These are phyloP conservation scores for Eremobia ochroleuca DNA, from an alignment of 2,888 invertebrate species.

Conservation along the genomic window DNA sequence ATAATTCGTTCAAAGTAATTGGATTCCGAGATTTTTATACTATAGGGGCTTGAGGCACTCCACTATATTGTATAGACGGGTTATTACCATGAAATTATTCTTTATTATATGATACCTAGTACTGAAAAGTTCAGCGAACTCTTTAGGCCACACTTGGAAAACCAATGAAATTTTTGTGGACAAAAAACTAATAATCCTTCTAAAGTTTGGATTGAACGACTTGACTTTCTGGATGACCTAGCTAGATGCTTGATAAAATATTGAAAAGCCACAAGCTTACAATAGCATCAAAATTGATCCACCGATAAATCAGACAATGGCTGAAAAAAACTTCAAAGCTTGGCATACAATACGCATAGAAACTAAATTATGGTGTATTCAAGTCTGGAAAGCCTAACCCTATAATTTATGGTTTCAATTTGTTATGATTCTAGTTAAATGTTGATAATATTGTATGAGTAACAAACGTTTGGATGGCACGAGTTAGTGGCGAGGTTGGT, in stretches of 20 bases:
- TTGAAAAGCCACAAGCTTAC: not conserved
- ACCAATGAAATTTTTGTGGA: too few relatives aligned
- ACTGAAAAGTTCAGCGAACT: constrained; percentile 9
- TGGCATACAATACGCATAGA: constrained; percentile 15
- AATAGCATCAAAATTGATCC: constrained; percentile 7
- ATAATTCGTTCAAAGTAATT: too few relatives aligned
- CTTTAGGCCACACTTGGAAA: not conserved
- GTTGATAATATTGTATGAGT: constrained; percentile 49
- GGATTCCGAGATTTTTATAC: too few relatives aligned
- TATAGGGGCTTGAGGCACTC: too few relatives aligned
- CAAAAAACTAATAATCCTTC: not conserved
- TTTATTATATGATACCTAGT: not conserved
- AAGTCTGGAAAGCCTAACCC: constrained; percentile 25
- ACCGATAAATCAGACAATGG: constrained; percentile 19
- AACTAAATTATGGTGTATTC: constrained; percentile 27
- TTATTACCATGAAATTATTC: not conserved
- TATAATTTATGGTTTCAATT: constrained; percentile 43
- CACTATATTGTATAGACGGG: too few relatives aligned
- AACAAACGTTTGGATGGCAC: constrained; percentile 59
- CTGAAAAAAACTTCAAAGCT: constrained; percentile 42
- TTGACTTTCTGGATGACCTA: constrained; percentile 10
- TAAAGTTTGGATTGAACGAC: not conserved
- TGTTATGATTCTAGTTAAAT: constrained; percentile 51
- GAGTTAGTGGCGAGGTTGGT: constrained; percentile 65
- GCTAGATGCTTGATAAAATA: not conserved